Base-by-base conservation (phyloP, 37 sponge, comb jelly and placozoan species). In the Tethya wilhelma region DNA sequence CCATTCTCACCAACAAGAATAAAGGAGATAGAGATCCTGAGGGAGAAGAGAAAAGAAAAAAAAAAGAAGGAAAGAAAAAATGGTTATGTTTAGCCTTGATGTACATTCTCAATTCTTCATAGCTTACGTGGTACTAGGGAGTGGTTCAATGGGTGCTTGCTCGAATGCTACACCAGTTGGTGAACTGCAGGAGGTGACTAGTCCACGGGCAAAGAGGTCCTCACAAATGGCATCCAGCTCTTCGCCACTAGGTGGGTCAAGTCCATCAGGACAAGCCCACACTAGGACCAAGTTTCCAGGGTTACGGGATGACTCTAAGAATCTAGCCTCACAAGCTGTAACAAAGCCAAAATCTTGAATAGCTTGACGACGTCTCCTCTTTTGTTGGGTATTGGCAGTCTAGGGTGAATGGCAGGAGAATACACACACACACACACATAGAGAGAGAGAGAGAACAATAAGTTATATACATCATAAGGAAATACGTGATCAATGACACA, bases 231-330 rank as follows among this genome's bases (percentile, higher is more conserved):
- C 74, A 11, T 68, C 63, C 56, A 80, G 49, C 23, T 72, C 55
- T 0, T 38, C 77, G 23, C 0, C 20, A 36, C 45, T 31, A 30
- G 93, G 93, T 1, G 89, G 37, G 0, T 37, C 33, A 19, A 79
- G 77, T 4, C 89, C 93, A 36, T 65, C 78, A 19, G 89, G 93
- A 85, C 93, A 93, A 19, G 55, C 89, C 80, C 85, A 88, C 37
- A 84, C 73, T 14, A 93, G 74, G 17, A 76, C 11, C 63, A 36
- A 68, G 29, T 29, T 33, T 12, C 26, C 32, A 28, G 55, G 58
- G 7, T 37, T 38, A 5, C 20, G 41, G 8, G 1, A 9, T 2
- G 25, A 42, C 1, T 75, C 62, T 20, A 84, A 42, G 70, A 84
- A 84, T 29, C 78, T 59, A 22, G 78, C 85, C 36, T 84, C 85